Percentiles rank a stretch among this genome's conserved stretches.
phyloP scores from a whole-genome alignment of 2,888 invertebrate genomes.

The Megamerina dolium region DNA sequence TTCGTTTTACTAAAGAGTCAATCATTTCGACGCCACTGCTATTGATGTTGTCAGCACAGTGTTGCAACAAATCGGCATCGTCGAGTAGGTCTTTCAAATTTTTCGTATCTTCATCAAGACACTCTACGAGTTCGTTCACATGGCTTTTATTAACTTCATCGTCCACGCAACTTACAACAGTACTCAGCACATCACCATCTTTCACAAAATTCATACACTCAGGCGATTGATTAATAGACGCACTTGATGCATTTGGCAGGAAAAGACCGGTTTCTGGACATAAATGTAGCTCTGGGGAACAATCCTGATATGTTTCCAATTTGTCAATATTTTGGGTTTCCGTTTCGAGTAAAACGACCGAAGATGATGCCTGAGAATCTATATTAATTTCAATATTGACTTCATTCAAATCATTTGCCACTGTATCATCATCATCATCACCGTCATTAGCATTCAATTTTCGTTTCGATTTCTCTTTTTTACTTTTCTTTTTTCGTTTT shows the following conservation, averaged over 20 bases:
- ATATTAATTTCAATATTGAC: no score
- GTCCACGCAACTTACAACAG: background rate
- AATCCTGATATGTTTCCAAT: conserved; percentile 27
- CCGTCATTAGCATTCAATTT: background rate
- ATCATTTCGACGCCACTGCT: conserved; percentile 51
- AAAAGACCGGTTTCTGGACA: conserved; percentile 45
- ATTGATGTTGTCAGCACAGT: conserved; percentile 49
- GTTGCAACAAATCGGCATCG: conserved; percentile 43
- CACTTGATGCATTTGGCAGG: conserved; percentile 24
- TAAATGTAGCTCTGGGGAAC: conserved; percentile 33
- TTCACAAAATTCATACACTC: background rate
- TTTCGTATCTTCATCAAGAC: conserved; percentile 39
- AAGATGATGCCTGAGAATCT: background rate
- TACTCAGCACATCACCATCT: background rate
- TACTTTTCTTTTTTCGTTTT: conserved; percentile 9
- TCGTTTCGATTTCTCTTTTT: conserved; percentile 4
- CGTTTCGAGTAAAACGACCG: background rate
- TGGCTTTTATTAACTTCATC: background rate
- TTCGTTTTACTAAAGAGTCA: conserved; percentile 58
- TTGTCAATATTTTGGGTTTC: background rate
- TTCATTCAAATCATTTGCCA: background rate
- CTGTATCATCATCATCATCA: background rate
- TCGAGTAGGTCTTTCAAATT: conserved; percentile 46
- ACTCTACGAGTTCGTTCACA: conserved; percentile 4
- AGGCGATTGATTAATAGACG: background rate